A percentile compares a stretch with the other conserved stretches of the same genome.
These are phyloP conservation scores for Alosa sapidissima DNA, from an alignment of 2,797 vertebrate species.

Conservation along the genomic window DNA sequence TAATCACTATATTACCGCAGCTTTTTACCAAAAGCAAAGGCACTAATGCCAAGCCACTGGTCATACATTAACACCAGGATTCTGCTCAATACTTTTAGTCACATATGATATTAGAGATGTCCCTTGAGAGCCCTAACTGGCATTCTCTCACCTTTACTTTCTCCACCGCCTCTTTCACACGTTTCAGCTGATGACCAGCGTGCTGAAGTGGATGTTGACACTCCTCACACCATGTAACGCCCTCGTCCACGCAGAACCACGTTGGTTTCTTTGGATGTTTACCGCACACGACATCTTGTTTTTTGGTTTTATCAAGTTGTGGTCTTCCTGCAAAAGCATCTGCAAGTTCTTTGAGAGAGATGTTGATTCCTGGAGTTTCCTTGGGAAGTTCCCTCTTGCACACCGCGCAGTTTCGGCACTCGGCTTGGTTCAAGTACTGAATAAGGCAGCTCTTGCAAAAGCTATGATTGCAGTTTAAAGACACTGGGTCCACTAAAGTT, in stretches of 20 bases:
- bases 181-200: slow-evolving; percentile 44
- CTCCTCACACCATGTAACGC: slow-evolving; percentile 43
- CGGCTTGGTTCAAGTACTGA: background rate
- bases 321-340: slow-evolving; percentile 5
- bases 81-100: too few relatives aligned
- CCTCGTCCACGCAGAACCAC: slow-evolving; percentile 42
- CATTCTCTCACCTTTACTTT: background rate
- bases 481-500: slow-evolving; percentile 33
- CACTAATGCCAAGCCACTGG: background rate
- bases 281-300: background rate
- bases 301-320: background rate
- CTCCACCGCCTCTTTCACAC: slow-evolving; percentile 46
- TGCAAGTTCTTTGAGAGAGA: background rate
- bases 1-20: background rate
- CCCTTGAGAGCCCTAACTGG: slow-evolving; percentile 33
- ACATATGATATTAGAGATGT: background rate
- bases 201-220: slow-evolving; percentile 48
- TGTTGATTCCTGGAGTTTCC: background rate
- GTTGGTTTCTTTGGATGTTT: slow-evolving; percentile 18
- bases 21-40: background rate
- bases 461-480: background rate
- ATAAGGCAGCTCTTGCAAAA: accelerated
- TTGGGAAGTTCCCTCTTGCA: background rate
- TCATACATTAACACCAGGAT: background rate
- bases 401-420: background rate